A percentile compares a stretch with the other conserved stretches of the same genome.
Conservation (phyloP, 2,113 vertebrate species). For the Cololabis saira region DNA sequence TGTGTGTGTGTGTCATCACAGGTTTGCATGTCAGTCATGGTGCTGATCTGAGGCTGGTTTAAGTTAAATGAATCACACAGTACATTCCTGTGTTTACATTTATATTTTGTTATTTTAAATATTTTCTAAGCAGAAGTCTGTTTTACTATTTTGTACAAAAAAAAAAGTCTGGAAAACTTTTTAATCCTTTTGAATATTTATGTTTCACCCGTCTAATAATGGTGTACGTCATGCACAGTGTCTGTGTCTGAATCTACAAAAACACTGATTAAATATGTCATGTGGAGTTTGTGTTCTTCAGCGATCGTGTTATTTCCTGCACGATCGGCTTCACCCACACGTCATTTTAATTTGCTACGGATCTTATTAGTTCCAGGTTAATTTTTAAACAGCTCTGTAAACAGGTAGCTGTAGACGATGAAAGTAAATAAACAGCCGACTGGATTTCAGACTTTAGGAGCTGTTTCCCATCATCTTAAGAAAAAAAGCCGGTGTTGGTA, state of each 20-base stretch:
- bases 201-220: conserved; percentile 46
- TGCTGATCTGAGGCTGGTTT: conserved; percentile 31
- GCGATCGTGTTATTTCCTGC: not conserved
- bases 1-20: conserved; percentile 28
- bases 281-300: conserved; percentile 5
- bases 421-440: too few relatives aligned
- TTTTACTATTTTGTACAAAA: conserved; percentile 67
- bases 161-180: conserved; percentile 43
- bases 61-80: conserved; percentile 34
- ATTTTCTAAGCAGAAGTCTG: conserved; percentile 60
- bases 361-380: too few relatives aligned
- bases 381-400: too few relatives aligned
- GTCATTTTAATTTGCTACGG: too few relatives aligned
- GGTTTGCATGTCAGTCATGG: conserved; percentile 26
- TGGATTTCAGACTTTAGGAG: too few relatives aligned
- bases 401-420: too few relatives aligned
- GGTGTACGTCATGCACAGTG: conserved; percentile 29
- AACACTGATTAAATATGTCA: conserved; percentile 57
- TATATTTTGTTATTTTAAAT: conserved; percentile 44
- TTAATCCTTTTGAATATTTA: conserved; percentile 62
- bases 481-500: too few relatives aligned
- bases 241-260: conserved; percentile 35
- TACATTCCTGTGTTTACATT: conserved; percentile 40
- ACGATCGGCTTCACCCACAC: too few relatives aligned
- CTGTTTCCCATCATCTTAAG: too few relatives aligned